These are phyloP conservation scores for Nesoenas mayeri DNA, from an alignment of 2,113 vertebrate species.

Conservation along the genomic window DNA sequence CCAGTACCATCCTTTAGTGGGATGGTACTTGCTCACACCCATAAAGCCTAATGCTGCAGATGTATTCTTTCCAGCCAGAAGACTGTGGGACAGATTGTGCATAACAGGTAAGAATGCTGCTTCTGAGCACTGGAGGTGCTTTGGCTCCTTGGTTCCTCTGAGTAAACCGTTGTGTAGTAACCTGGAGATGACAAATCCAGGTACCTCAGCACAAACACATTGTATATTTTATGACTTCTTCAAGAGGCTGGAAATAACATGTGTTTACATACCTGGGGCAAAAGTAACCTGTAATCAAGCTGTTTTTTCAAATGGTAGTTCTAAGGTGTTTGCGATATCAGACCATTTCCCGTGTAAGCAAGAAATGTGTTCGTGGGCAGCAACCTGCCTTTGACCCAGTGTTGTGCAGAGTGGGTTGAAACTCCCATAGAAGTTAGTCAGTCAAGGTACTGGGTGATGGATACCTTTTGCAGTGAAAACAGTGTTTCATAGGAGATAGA, in stretches of 20 bases:
- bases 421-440: not conserved
- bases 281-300: not conserved
- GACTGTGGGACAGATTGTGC: not conserved
- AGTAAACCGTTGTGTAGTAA: not conserved
- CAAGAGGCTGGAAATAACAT: not conserved
- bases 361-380: not conserved
- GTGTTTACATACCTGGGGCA: not conserved
- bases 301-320: not conserved
- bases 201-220: not conserved
- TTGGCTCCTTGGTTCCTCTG: not conserved
- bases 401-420: not conserved
- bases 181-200: not conserved
- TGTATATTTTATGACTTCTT: constrained; percentile 27
- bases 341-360: not conserved
- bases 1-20: not conserved
- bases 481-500: not conserved
- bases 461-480: not conserved
- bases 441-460: not conserved
- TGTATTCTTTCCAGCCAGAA: not conserved
- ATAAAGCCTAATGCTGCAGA: not conserved
- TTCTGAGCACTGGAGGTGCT: not conserved
- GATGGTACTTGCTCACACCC: not conserved
- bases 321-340: not conserved
- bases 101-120: not conserved
- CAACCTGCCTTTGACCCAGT: not conserved